These are phyloP conservation scores for Carassius auratus DNA, from an alignment of 2,113 vertebrate species.

Conservation along the genomic window DNA sequence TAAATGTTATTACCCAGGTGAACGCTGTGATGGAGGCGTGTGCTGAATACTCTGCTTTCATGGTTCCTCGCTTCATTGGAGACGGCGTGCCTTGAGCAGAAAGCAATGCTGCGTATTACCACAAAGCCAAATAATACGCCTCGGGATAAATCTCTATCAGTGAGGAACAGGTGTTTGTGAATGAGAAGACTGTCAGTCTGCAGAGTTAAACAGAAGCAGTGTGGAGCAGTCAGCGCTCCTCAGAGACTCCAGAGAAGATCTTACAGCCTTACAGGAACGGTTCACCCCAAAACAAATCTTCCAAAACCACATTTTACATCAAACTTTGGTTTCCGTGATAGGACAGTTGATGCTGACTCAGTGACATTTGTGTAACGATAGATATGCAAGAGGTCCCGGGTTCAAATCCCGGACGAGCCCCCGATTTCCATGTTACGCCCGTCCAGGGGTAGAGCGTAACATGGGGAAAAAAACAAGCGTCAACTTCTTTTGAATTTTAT, in stretches of 20 bases:
- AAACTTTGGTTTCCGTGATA: not conserved
- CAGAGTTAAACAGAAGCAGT: not conserved
- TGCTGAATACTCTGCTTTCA: conserved; percentile 6
- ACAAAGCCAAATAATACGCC: conserved; percentile 29
- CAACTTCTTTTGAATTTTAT: too few relatives aligned
- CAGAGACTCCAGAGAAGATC: not conserved
- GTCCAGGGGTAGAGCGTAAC: too few relatives aligned
- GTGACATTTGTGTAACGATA: too few relatives aligned
- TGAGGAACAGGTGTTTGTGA: conserved; percentile 20
- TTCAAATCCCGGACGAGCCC: too few relatives aligned
- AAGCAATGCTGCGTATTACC: conserved; percentile 10
- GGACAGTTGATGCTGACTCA: not conserved
- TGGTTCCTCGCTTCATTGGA: not conserved
- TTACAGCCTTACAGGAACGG: not conserved
- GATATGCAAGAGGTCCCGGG: too few relatives aligned
- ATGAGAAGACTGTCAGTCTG: conserved; percentile 23
- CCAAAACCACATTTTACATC: not conserved
- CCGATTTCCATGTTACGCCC: too few relatives aligned
- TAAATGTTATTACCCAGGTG: conserved; percentile 73
- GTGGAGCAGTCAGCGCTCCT: not conserved
- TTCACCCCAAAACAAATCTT: not conserved
- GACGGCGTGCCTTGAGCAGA: not conserved
- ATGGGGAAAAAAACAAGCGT: too few relatives aligned
- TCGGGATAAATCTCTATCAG: conserved; percentile 9
- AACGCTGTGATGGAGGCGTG: conserved; percentile 47